Conservation (phyloP, 2,797 vertebrate genomes). For the Brachyrhaphis roseni region DNA sequence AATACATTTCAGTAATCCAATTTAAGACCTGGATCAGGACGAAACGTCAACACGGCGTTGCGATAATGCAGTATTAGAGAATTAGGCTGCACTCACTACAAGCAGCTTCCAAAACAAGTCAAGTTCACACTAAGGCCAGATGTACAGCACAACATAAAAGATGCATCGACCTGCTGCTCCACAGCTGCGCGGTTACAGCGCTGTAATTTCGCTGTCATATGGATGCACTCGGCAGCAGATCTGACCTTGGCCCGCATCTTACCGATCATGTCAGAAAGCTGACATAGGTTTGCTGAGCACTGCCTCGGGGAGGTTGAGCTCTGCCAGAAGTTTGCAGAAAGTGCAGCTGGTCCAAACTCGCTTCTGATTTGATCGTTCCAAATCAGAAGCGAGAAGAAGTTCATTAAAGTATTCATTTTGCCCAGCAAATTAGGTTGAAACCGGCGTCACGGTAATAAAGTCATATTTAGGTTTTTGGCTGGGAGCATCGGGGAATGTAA, state of each 20-base stretch:
- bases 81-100: not conserved
- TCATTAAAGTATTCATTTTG: not conserved
- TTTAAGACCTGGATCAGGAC: conserved; percentile 1
- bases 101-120: not conserved
- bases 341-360: not conserved
- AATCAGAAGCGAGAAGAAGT: not conserved
- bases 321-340: conserved; percentile 21
- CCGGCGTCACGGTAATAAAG: not conserved
- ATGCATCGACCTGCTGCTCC: conserved; percentile 10
- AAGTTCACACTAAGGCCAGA: conserved; percentile 16
- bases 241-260: conserved; percentile 57
- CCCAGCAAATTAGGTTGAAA: not conserved
- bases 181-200: not conserved
- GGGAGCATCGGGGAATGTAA: not conserved
- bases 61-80: conserved; percentile 1
- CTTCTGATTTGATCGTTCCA: not conserved
- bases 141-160: conserved; percentile 3
- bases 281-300: conserved; percentile 35
- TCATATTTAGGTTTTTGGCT: not conserved
- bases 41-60: not conserved
- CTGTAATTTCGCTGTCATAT: conserved; percentile 20
- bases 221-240: conserved; percentile 29
- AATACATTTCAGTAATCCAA: conserved; percentile 14
- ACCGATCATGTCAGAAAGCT: conserved; percentile 38
- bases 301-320: conserved; percentile 28